Base-by-base conservation (phyloP, 2,888 invertebrate species). In the Drosophila peninsularis region DNA sequence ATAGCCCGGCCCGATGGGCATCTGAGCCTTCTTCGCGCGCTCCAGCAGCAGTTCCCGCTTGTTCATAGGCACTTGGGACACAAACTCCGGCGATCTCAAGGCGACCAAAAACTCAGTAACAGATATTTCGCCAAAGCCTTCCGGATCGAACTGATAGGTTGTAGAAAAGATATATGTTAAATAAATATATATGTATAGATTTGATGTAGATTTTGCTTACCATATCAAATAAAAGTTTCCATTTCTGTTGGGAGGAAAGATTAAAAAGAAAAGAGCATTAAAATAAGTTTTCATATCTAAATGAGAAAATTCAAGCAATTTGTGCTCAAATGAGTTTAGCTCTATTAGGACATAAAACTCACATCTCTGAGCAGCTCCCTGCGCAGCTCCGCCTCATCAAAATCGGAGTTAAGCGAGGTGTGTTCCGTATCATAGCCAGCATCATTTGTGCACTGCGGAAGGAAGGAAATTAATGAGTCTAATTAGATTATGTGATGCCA, bases 101-200 rank as follows among this genome's bases (percentile, higher is more conserved):
- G 96, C 96, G 82, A 94, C 93, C 80, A 96, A 91, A 92, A 98
- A 97, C 91, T 97, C 97, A 56, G 95, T 94, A 94, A 97, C 96
- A 47, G 96, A 96, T 89, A 98, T 97, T 93, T 98, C 97, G 11
- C 98, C 98, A 90, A 97, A 98, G 44, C 98, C 98, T 93, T 98
- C 98, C 10, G 97, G 96, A 93, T 98, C 97, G 91, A 96, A 97
- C 97, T 97, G 75, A 21, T 52, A 54, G 11, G 32, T 9, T 44
- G 62, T 27, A 60, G 17, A 32, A 0, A 2, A 21, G 1, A 24
- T 34, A 36, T 42, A 58, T 27, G 24, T n/a, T 3, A 30, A 2
- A 3, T 2, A 2, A 1, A 14, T 11, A 0, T 2, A 2, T 11
- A n/a, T 32, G 3, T 3, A 2, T 7, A 1, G 6, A 9, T 24